Percentiles rank a stretch among this genome's conserved stretches.
Conservation (phyloP, 2,888 invertebrate species). For the Chalcis sispes region DNA sequence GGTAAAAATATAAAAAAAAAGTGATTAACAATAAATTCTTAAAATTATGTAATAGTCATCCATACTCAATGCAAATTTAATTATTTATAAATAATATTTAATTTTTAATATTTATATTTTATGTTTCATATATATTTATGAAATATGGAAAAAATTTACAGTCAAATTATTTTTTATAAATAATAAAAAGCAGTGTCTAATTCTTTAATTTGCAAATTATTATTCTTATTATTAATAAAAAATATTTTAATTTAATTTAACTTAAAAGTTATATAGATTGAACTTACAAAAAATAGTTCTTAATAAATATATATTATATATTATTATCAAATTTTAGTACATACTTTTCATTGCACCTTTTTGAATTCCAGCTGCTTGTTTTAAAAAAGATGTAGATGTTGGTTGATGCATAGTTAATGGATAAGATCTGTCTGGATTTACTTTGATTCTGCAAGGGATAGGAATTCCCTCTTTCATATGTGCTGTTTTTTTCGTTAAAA, state of each 20-base stretch:
- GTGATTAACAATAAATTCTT: neutral
- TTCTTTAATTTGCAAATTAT: too few relatives aligned
- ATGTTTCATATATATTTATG: too few relatives aligned
- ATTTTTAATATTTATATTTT: too few relatives aligned
- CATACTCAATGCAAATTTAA: conserved; percentile 6
- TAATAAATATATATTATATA: conserved; percentile 16
- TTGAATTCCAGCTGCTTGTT: conserved; percentile 95
- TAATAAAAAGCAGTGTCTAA: too few relatives aligned
- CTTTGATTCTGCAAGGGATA: conserved; percentile 87
- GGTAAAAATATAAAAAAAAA: conserved; percentile 6
- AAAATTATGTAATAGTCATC: neutral
- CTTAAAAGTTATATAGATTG: too few relatives aligned
- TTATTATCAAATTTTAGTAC: conserved; percentile 25
- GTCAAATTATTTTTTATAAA: too few relatives aligned
- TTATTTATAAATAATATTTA: too few relatives aligned
- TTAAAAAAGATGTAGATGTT: conserved; percentile 91
- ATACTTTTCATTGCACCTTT: conserved; percentile 85
- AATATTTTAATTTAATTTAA: too few relatives aligned
- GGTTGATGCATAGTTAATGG: conserved; percentile 90
- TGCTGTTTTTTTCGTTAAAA: conserved; percentile 94
- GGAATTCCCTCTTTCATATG: conserved; percentile 94
- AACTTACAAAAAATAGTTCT: too few relatives aligned
- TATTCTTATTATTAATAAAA: too few relatives aligned
- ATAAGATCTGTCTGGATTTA: conserved; percentile 92
- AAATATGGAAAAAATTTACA: too few relatives aligned